Evolutionary conservation across 2,888 invertebrate genomes (phyloP), one percentile per base, ranked within the genome.

Genomic region (Panzeria rudis): DNA sequence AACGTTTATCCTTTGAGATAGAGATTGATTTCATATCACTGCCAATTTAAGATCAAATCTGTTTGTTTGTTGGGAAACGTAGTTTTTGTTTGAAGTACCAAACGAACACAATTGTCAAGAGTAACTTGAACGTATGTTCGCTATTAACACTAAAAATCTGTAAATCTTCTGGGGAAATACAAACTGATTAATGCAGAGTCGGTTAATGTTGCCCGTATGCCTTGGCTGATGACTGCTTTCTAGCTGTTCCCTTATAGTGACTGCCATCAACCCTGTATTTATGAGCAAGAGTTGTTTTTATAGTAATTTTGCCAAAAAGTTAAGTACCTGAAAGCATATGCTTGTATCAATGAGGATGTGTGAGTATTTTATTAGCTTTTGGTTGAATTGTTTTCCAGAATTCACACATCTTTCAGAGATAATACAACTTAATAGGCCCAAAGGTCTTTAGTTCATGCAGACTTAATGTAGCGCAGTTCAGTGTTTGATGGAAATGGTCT

Each of bases 101-200:
- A 52, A 56, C 62, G 25, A 17, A 13, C 15, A 17, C 68, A 68
- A 78, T 73, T 62, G 73, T 73, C 38, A 61, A 50, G 25, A 52
- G 47, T 9, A 20, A 56, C 50, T 66, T 38, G n/a, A 82, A 82
- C 82, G 72, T 82, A 82, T 78, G 82, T 25, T 77, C 68, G 77
- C 73, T 73, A 77, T 84, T 75, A 82, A 76, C 82, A 82, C 76
- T 78, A 25, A 38, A 77, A 69, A 66, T 72, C 72, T 56, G 54
- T 72, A 56, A 72, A 66, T 50, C 72, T 64, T 32, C 29, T 56
- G 52, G 50, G 62, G 23, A 38, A 35, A 38, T 3, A 61, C 29
- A 23, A 73, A 61, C 72, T 73, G 32, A 61, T 68, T 44, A 54
- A 69, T 59, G 35, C 44, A 29, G 23, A 4, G 35, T 38, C 6